These are phyloP conservation scores for Copidosoma floridanum DNA, from an alignment of 1,140 invertebrate species.

Conservation along the genomic window DNA sequence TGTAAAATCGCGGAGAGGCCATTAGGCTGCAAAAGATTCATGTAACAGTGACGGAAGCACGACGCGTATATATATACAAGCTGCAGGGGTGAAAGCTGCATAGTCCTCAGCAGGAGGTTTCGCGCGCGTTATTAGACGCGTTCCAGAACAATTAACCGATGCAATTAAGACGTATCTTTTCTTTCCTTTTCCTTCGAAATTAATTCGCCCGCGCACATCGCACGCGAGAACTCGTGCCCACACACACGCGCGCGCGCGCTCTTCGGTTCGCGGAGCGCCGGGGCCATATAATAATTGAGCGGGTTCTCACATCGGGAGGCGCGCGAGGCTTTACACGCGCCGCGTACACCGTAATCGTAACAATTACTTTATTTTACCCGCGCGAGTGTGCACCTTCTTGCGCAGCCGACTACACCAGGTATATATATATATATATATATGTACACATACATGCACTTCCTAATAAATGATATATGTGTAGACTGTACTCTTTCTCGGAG, in stretches of 20 bases:
- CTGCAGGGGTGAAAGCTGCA: no score
- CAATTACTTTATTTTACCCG: conserved; percentile 55
- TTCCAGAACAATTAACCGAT: conserved; percentile 52
- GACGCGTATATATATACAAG: no score
- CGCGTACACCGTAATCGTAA: conserved; percentile 45
- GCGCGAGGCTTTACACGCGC: conserved; percentile 31
- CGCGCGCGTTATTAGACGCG: conserved; percentile 20
- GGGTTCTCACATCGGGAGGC: conserved; percentile 48
- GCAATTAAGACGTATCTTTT: conserved; percentile 57
- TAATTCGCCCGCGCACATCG: conserved; percentile 43
- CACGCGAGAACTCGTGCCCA: conserved; percentile 23
- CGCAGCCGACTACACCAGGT: no score
- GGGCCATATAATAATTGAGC: conserved; percentile 47
- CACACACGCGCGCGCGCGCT: conserved; percentile 14
- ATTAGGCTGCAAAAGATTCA: no score
- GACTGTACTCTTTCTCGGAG: background rate
- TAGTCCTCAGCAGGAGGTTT: conserved; percentile 17
- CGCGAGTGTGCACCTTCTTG: conserved; percentile 34
- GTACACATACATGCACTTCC: no score
- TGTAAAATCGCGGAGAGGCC: no score
- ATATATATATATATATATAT: background rate
- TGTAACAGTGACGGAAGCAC: no score
- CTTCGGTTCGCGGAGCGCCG: no score
- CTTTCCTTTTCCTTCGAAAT: no score
- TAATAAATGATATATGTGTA: no score